Percentiles rank a stretch among this genome's conserved stretches.
Conservation (phyloP, 2,797 vertebrate species). For the Apodemus agrarius region DNA sequence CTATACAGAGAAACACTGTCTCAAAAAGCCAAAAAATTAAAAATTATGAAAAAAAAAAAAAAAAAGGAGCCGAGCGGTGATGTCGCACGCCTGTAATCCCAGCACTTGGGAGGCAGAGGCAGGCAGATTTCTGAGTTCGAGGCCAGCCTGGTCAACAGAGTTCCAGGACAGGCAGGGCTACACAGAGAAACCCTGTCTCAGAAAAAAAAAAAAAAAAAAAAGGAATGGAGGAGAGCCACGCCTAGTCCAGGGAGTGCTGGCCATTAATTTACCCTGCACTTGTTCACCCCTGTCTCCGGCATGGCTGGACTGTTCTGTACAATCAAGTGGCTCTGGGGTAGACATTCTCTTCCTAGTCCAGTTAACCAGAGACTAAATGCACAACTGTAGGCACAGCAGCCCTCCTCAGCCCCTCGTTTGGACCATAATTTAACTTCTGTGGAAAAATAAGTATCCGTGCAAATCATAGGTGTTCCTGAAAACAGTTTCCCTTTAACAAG, state of each 20-base stretch:
- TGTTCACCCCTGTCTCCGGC: not conserved
- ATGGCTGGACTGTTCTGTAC: not conserved
- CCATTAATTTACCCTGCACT: not conserved
- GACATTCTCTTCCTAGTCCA: not conserved
- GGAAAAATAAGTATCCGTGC: constrained; percentile 4
- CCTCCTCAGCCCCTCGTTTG: not conserved
- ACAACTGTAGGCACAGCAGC: not conserved
- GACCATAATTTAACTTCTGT: constrained; percentile 27
- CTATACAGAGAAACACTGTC: not conserved
- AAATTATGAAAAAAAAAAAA: too few relatives aligned
- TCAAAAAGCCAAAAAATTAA: too few relatives aligned
- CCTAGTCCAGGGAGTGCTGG: not conserved
- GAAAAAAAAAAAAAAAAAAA: too few relatives aligned
- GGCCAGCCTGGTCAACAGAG: not conserved
- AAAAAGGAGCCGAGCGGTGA: too few relatives aligned
- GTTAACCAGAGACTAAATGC: not conserved
- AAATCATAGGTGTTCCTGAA: not conserved
- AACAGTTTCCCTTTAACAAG: constrained; percentile 23
- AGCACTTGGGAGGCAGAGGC: not conserved
- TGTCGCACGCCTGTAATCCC: not conserved
- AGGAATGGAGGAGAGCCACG: not conserved
- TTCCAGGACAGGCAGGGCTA: not conserved
- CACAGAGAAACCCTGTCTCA: not conserved
- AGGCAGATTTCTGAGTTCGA: not conserved
- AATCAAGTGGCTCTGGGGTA: not conserved